Base-by-base conservation (phyloP, 2,113 vertebrate genomes). In the Azemiops feae region DNA sequence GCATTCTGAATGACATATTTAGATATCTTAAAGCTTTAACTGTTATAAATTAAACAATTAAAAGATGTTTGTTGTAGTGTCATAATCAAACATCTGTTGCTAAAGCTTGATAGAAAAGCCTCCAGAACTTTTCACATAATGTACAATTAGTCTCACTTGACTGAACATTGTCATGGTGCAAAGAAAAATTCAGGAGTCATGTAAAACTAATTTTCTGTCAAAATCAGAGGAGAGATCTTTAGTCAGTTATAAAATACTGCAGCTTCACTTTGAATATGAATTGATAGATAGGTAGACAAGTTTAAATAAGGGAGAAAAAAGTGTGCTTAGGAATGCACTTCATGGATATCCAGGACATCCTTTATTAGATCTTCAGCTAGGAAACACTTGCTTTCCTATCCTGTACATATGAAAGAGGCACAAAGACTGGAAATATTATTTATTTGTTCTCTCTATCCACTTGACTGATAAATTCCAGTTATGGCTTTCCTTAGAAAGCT, bases 1-100 rank as follows among this genome's bases (percentile, higher is more conserved):
- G 96, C 96, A 97, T 97, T 97, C 95, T 97, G 96, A 97, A 97
- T 96, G 97, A 95, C 87, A 93, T 97, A 96, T 97, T 98, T 97
- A 96, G 87, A 88, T 92, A 95, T 96, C 96, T 98, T 96, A 58
- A 90, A 94, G 90, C 95, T 97, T 97, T 97, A 96, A 96, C 96
- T 96, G 94, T 97, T 95, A 95, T 96, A 97, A 97, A 96, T 97
- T 96, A 97, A 97, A 97, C 96, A 97, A 95, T 96, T 97, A 95
- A 96, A 95, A 96, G 95, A 54, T 96, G 96, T 96, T 97, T 97
- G 94, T 97, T 96, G 93, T 92, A 96, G 89, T 95, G 96, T 95
- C 93, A 45, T 95, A 96, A 95, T 95, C 94, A 94, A 92, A 91
- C 95, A 96, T 96, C 95, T 96, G 90, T 92, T 96, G 93, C 95